These are phyloP conservation scores for Elysia crispata DNA, from an alignment of 2,888 invertebrate genomes.

Conservation along the genomic window DNA sequence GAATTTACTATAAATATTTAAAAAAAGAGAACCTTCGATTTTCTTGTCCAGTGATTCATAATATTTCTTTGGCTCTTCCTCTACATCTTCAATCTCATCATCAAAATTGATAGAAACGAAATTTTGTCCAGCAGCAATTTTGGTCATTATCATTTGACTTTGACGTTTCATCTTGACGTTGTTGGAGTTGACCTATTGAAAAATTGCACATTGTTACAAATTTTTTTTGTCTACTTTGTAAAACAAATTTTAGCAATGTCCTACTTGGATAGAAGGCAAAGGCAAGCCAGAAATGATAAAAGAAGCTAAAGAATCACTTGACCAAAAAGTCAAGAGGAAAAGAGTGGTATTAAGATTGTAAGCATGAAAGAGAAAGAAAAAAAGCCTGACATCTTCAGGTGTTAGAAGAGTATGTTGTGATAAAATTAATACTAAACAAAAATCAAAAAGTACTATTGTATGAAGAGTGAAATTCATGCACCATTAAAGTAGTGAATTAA, in stretches of 20 bases:
- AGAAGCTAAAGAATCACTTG: too few relatives aligned
- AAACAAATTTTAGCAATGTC: background rate
- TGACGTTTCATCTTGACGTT: constrained; percentile 62
- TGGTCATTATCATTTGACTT: constrained; percentile 55
- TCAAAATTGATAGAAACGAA: constrained; percentile 52
- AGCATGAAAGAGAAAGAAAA: too few relatives aligned
- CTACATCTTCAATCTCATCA: constrained; percentile 47
- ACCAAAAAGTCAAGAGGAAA: too few relatives aligned
- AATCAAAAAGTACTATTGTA: too few relatives aligned
- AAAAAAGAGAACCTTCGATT: constrained; percentile 50
- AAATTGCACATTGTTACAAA: background rate
- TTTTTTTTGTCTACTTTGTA: background rate
- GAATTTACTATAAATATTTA: too few relatives aligned
- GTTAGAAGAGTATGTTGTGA: too few relatives aligned
- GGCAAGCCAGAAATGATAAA: background rate
- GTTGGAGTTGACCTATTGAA: constrained; percentile 55
- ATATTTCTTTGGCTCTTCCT: constrained; percentile 53
- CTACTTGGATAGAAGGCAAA: background rate
- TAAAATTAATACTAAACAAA: too few relatives aligned
- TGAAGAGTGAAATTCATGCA: too few relatives aligned
- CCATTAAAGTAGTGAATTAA: too few relatives aligned
- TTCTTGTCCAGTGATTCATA: constrained; percentile 51
- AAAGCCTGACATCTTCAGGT: too few relatives aligned
- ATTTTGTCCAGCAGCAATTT: constrained; percentile 46
- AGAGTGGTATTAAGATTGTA: too few relatives aligned